Evolutionary conservation across 92 coral and sea anemone species (phyloP).

Genomic region (Virgularia gustaviana): DNA sequence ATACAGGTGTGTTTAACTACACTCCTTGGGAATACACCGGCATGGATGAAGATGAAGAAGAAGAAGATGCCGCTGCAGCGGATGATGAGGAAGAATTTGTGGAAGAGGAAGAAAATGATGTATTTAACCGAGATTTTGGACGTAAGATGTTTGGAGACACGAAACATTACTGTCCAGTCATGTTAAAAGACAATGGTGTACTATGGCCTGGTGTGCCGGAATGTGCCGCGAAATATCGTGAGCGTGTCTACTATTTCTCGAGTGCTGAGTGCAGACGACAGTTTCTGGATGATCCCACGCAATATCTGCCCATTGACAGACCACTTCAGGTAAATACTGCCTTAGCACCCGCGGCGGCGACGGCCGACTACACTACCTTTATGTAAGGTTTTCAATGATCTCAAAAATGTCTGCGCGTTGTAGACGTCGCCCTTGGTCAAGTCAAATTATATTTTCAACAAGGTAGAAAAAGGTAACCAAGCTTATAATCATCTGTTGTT

Average conservation of each 20-base stretch:
- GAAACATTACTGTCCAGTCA: conserved; percentile 88
- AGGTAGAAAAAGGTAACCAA: too few relatives aligned
- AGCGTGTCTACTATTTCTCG: conserved; percentile 82
- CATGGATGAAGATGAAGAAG: conserved; percentile 98
- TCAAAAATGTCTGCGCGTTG: too few relatives aligned
- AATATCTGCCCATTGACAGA: conserved; percentile 59
- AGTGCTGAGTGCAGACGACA: conserved; percentile 63
- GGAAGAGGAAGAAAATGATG: conserved; percentile 77
- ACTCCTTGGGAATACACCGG: conserved; percentile 98
- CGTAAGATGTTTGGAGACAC: conserved; percentile 85
- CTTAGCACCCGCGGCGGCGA: too few relatives aligned
- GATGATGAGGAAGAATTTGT: conserved; percentile 90
- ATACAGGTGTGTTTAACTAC: conserved; percentile 81
- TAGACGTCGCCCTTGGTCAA: too few relatives aligned
- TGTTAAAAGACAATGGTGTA: conserved; percentile 80
- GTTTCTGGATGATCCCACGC: conserved; percentile 73
- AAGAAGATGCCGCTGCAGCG: conserved; percentile 93
- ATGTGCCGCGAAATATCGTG: conserved; percentile 89
- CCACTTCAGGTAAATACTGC: conserved; percentile 70
- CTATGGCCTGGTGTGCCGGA: conserved; percentile 84
- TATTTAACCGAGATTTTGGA: conserved; percentile 65
- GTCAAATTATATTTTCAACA: too few relatives aligned
- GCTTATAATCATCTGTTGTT: too few relatives aligned
- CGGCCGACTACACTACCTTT: too few relatives aligned
- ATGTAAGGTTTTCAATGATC: too few relatives aligned